Percentiles rank a stretch among this genome's conserved stretches.
phyloP scores from a whole-genome alignment of 2,113 vertebrate species.

The Elaphurus davidianus region DNA sequence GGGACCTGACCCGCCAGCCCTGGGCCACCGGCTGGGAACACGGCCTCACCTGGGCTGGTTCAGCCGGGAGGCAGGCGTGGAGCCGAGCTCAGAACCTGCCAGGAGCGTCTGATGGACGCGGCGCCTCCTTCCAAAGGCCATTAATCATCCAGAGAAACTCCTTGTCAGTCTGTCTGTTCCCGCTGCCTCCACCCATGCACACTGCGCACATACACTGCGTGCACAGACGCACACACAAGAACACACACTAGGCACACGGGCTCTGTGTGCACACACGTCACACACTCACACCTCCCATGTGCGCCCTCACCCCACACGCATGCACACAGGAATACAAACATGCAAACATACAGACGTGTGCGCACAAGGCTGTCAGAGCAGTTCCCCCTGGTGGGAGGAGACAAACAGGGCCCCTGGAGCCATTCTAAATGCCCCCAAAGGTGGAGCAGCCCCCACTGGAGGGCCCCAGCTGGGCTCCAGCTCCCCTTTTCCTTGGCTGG shows the following conservation, averaged over 20 bases:
- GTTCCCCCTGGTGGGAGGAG: background rate
- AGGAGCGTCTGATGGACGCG: background rate
- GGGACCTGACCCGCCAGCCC: background rate
- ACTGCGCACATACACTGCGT: too few relatives aligned
- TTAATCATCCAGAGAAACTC: constrained; percentile 37
- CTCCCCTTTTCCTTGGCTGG: background rate
- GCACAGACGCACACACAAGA: background rate
- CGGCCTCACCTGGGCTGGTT: constrained; percentile 4
- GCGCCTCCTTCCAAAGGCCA: background rate
- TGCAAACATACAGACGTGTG: too few relatives aligned
- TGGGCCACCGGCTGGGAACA: background rate
- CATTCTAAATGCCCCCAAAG: background rate
- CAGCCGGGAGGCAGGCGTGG: background rate
- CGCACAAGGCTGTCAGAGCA: background rate
- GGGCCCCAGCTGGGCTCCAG: background rate
- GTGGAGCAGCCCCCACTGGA: background rate
- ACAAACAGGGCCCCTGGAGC: background rate
- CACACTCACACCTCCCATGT: too few relatives aligned
- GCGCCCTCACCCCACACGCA: background rate
- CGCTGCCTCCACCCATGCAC: background rate
- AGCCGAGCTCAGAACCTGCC: background rate
- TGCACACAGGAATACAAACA: background rate
- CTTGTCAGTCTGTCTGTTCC: background rate
- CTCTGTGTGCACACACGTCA: too few relatives aligned
- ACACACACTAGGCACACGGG: background rate